These are phyloP conservation scores for Synergus umbraculus DNA, from an alignment of 2,888 invertebrate genomes.

Conservation along the genomic window DNA sequence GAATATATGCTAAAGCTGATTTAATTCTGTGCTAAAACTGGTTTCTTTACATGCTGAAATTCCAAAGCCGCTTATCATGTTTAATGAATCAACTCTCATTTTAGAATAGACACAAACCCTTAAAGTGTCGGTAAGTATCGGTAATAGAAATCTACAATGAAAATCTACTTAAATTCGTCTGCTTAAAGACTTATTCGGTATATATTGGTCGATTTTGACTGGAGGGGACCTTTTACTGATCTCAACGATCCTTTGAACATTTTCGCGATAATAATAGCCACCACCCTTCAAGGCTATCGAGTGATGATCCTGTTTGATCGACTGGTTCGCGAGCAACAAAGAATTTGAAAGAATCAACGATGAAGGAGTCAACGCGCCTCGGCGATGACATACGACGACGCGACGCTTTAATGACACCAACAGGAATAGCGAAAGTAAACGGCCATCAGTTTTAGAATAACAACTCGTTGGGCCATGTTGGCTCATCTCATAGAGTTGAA, in stretches of 20 bases:
- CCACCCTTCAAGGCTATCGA: neutral
- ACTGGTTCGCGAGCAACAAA: neutral
- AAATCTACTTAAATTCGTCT: neutral
- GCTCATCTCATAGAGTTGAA: neutral
- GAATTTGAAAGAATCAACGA: neutral
- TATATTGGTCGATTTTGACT: neutral
- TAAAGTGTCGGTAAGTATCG: neutral
- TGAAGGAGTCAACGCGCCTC: constrained; percentile 43
- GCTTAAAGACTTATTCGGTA: neutral
- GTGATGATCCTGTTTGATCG: neutral
- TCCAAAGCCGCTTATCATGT: neutral
- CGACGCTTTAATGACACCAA: constrained; percentile 65
- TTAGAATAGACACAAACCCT: neutral
- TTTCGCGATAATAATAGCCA: constrained; percentile 14
- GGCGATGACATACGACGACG: constrained; percentile 56
- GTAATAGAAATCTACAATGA: neutral
- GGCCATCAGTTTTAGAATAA: constrained; percentile 62
- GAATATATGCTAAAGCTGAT: too few relatives aligned
- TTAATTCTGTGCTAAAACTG: neutral
- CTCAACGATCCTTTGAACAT: neutral
- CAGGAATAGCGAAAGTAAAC: constrained; percentile 57
- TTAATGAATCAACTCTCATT: neutral
- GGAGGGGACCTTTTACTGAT: neutral
- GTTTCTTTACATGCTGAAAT: neutral
- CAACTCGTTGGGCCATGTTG: constrained; percentile 45